phyloP scores from a whole-genome alignment of 2,113 vertebrate species.

The Herpailurus yagouaroundi region DNA sequence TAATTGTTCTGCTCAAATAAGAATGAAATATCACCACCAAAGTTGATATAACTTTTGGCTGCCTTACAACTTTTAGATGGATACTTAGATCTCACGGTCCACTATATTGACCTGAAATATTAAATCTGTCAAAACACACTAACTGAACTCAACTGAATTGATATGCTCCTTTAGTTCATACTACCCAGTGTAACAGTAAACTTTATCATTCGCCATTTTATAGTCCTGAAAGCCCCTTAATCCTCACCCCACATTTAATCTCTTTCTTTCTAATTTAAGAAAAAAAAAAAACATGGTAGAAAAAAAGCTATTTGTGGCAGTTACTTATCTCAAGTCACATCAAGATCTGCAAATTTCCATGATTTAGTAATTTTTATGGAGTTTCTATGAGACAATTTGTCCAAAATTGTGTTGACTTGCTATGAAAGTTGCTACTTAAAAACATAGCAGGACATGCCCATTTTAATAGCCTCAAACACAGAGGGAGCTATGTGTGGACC shows the following conservation, averaged over 20 bases:
- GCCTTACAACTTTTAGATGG: slow-evolving; percentile 72
- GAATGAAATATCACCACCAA: slow-evolving; percentile 70
- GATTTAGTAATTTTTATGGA: slow-evolving; percentile 32
- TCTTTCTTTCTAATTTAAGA: neutral
- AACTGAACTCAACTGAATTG: slow-evolving; percentile 59
- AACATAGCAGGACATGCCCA: neutral
- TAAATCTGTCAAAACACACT: slow-evolving; percentile 73
- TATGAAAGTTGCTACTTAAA: slow-evolving; percentile 36
- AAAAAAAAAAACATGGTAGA: neutral
- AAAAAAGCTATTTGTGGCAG: neutral
- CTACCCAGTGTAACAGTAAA: slow-evolving; percentile 35
- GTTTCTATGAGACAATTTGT: neutral
- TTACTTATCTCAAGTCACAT: neutral
- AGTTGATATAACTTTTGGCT: slow-evolving; percentile 69
- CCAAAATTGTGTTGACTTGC: slow-evolving; percentile 21
- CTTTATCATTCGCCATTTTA: slow-evolving; percentile 43
- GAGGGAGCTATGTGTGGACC: neutral
- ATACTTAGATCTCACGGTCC: slow-evolving; percentile 62
- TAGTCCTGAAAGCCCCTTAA: neutral
- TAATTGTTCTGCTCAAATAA: slow-evolving; percentile 72
- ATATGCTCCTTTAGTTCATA: slow-evolving; percentile 54
- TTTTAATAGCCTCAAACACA: neutral
- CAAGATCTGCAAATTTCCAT: neutral
- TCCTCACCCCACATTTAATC: neutral
- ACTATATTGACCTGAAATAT: slow-evolving; percentile 72